Evolutionary conservation across 1,140 invertebrate species (phyloP).

Genomic region (Drosophila pandora): DNA sequence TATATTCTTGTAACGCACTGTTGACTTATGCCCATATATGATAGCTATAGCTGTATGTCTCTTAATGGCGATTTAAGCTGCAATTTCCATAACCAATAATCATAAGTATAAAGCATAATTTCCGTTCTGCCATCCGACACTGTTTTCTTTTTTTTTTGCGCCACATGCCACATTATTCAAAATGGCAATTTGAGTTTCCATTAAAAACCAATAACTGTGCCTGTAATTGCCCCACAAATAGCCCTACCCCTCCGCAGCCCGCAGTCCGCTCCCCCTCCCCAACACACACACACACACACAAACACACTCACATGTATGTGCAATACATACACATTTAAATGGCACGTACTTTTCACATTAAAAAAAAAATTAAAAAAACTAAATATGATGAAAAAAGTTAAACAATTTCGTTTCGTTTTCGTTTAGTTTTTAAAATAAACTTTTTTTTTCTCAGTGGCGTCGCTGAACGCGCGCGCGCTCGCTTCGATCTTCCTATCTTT

Average conservation of each 20-base stretch:
- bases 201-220: slow-evolving; percentile 35
- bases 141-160: neutral
- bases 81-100: slow-evolving; percentile 41
- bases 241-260: neutral
- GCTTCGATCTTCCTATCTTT: neutral
- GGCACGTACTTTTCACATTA: slow-evolving; percentile 36
- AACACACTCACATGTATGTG: neutral
- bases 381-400: slow-evolving; percentile 2
- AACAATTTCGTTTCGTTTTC: slow-evolving; percentile 28
- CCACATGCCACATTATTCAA: slow-evolving; percentile 24
- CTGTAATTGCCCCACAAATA: slow-evolving; percentile 27
- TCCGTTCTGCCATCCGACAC: slow-evolving; percentile 4
- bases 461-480: slow-evolving; percentile 6
- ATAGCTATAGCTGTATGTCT: neutral
- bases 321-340: slow-evolving; percentile 9
- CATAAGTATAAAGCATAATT: slow-evolving; percentile 40
- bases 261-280: neutral
- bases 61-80: slow-evolving; percentile 33
- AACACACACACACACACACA: slow-evolving; percentile 6
- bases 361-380: slow-evolving; percentile 17
- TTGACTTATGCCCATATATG: slow-evolving; percentile 13
- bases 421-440: neutral
- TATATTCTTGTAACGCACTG: slow-evolving; percentile 21
- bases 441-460: neutral
- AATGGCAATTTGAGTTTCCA: slow-evolving; percentile 21